Base-by-base conservation (phyloP, 2,888 invertebrate genomes). In the Hartigia nigra region DNA sequence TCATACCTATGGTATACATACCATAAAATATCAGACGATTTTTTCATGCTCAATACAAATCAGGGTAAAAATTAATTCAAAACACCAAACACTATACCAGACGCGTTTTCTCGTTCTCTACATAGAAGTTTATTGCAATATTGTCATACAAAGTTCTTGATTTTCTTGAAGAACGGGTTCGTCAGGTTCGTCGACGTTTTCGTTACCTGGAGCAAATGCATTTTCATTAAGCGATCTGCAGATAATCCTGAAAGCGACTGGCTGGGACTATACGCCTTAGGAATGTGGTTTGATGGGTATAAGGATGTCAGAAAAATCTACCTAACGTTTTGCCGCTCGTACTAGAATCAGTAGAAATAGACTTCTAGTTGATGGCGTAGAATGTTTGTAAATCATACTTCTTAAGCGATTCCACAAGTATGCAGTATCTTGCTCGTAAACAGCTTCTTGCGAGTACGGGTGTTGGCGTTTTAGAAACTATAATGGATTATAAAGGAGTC, bases 401-500 rank as follows among this genome's bases (percentile, higher is more conserved):
- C 72, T 31, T 34, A 72, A 32, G 72, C 72, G 32, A 72, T 72
- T 72, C 31, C 12, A 32, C 4, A 9, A 32, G 31, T 14, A 72
- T 34, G 31, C 72, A 31, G 72, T 72, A 32, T 72, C 72, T 72
- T 31, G 31, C 77, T 72, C 77, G 74, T 77, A 72, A 72, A 72
- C 77, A 70, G 77, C 70, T 77, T 77, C 74, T 74, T 72, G 72
- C 74, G 72, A 31, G 72, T 1, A 72, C 31, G 75, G 78, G 74
- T 82, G 80, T 76, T 75, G 81, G 69, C 81, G 81, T 86, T 87
- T 85, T 83, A 84, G 84, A 86, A 85, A 83, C 85, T 85, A 84
- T 84, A 87, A 86, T 85, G 83, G 85, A 86, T 86, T 84, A 86
- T 84, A 83, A 86, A 86, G 82, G 83, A 81, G 83, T 84, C 83